phyloP scores from a whole-genome alignment of 1,140 invertebrate genomes.

The Hycleus phaleratus region DNA sequence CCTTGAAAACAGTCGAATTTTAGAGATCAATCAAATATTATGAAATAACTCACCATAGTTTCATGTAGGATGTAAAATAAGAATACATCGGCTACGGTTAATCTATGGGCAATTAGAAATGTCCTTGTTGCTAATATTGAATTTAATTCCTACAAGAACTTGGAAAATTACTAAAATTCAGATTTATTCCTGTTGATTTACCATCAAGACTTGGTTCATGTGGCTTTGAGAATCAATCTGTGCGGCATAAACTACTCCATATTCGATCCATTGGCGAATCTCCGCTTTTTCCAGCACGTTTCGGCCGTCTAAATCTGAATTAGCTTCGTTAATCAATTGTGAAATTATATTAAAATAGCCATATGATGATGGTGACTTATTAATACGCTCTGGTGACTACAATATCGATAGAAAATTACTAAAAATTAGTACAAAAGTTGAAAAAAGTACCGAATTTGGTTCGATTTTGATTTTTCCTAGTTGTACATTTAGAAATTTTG shows the following conservation, averaged over 20 bases:
- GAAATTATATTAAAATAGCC: conserved; percentile 30
- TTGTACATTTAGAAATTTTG: conserved; percentile 13
- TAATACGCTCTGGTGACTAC: conserved; percentile 15
- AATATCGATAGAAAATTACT: not conserved
- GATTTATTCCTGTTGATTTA: conserved; percentile 9
- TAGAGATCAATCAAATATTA: not conserved
- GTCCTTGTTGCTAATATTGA: conserved; percentile 43
- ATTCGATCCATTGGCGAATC: conserved; percentile 38
- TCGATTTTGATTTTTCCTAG: conserved; percentile 9
- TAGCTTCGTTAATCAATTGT: conserved; percentile 26
- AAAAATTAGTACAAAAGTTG: not conserved
- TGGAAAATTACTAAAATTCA: not conserved
- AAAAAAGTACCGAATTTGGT: conserved; percentile 1
- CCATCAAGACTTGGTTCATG: conserved; percentile 23
- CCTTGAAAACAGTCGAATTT: conserved; percentile 35
- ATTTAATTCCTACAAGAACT: conserved; percentile 45
- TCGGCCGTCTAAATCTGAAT: conserved; percentile 19
- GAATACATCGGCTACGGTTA: conserved; percentile 51
- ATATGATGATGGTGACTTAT: conserved; percentile 3
- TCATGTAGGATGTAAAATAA: conserved; percentile 50
- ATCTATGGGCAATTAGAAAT: conserved; percentile 49
- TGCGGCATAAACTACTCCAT: conserved; percentile 26
- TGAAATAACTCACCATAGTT: conserved; percentile 43
- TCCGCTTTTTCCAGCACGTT: conserved; percentile 26
- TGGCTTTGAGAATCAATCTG: conserved; percentile 15